Evolutionary conservation across 2,888 invertebrate genomes (phyloP), one percentile per base, ranked within the genome.

Genomic region (Chrysomela aeneicollis): DNA sequence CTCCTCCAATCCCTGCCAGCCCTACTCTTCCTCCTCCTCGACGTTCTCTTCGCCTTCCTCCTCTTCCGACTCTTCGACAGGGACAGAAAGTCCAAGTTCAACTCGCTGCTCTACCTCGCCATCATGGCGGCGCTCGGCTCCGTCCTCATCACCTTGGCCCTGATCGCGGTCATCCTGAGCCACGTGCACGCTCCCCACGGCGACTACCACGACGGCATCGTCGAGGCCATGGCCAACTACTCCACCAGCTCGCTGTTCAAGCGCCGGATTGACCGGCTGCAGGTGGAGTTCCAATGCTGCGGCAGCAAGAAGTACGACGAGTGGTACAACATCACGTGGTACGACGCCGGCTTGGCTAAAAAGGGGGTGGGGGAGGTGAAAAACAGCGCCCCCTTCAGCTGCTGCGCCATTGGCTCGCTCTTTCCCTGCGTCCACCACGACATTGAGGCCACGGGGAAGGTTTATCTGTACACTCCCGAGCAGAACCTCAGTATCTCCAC

Each of bases 291-390:
- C 72, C 86, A 86, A 64, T 89, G 89, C 77, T 89, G 89, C 74
- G 89, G 89, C 0, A 84, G 87, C 54, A 85, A 85, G 52, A 84
- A 82, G 69, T 88, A 86, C 72, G 84, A 85, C 65, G 89, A 89
- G 74, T 89, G 89, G 89, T 88, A 88, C 73, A 84, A 80, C 61
- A 85, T 89, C 63, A 83, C 85, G 0, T 89, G 89, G 89, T 85
- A 83, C 78, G 83, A 72, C 78, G 80, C 58, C 77, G 73, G 84
- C 81, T 79, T 87, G 81, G 67, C 66, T 26, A 62, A 68, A 55
- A 67, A 69, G 50, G 71, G 66, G 51, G 53, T n/a, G 51, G 69
- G 70, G 51, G 46, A 62, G 47, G 30, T 66, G 37, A 68, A 73
- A 21, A 87, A 87, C 67, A 86, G 87, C 66, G 86, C 88, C 0